A percentile compares a stretch with the other conserved stretches of the same genome.
These are phyloP conservation scores for Climacteris rufus DNA, from an alignment of 2,113 vertebrate species.

Conservation along the genomic window DNA sequence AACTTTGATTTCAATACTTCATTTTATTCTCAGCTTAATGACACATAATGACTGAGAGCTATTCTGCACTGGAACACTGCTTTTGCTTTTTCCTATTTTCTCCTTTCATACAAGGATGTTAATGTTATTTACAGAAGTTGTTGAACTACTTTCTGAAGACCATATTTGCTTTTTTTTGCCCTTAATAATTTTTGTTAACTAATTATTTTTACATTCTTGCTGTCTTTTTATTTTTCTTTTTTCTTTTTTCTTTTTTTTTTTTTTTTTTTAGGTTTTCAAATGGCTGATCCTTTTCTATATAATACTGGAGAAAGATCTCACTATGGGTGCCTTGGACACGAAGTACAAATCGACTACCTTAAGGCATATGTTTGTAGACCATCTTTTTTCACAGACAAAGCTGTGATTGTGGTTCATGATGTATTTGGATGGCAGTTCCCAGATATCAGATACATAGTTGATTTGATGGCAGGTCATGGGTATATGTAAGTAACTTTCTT, in stretches of 20 bases:
- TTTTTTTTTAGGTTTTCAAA: constrained; percentile 46
- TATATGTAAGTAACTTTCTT: constrained; percentile 75
- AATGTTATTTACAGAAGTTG: background rate
- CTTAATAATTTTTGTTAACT: background rate
- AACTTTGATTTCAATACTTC: background rate
- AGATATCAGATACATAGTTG: constrained; percentile 90
- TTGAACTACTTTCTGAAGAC: background rate
- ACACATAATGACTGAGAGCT: background rate
- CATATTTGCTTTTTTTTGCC: background rate
- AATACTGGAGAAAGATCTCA: constrained; percentile 79
- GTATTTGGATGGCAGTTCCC: constrained; percentile 88
- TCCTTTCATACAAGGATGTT: background rate
- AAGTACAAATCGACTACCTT: constrained; percentile 84
- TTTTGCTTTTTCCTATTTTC: background rate
- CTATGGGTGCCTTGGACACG: constrained; percentile 81
- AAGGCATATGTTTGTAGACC: constrained; percentile 83
- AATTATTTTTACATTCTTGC: background rate
- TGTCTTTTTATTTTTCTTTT: background rate
- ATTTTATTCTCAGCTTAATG: background rate
- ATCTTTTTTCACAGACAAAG: constrained; percentile 73
- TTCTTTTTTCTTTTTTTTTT: background rate
- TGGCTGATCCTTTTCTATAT: constrained; percentile 90
- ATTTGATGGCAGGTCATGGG: constrained; percentile 86
- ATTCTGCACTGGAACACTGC: background rate
- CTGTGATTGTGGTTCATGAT: constrained; percentile 89